Conservation (phyloP, 2,797 vertebrate genomes). For the Danio tinwini region DNA sequence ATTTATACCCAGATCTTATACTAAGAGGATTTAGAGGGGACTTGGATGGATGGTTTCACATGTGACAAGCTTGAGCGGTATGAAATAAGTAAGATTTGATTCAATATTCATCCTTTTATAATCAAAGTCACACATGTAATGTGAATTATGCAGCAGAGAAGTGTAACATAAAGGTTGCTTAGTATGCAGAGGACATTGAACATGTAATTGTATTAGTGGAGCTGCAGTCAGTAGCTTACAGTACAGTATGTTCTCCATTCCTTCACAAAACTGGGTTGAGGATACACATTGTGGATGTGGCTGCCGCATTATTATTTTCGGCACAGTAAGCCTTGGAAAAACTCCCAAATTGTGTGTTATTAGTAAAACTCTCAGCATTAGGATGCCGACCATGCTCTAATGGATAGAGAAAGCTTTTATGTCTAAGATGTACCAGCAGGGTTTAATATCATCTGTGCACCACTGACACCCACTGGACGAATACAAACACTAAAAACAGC, state of each 20-base stretch:
- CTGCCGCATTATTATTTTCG: neutral
- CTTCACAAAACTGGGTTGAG: neutral
- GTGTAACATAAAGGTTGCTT: neutral
- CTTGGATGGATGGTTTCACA: neutral
- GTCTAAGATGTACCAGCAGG: neutral
- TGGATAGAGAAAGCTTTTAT: neutral
- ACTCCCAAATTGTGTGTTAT: neutral
- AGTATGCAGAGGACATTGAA: constrained; percentile 18
- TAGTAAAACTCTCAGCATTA: neutral
- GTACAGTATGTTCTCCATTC: neutral
- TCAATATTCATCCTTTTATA: constrained; percentile 72
- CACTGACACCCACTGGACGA: constrained; percentile 77
- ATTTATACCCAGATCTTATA: neutral
- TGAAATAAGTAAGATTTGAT: constrained; percentile 71
- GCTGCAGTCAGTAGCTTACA: neutral
- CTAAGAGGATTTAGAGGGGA: neutral
- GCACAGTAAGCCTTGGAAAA: neutral
- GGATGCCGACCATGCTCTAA: neutral
- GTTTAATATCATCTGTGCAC: constrained; percentile 64
- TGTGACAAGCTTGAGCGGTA: constrained; percentile 59
- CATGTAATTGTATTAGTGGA: constrained; percentile 1
- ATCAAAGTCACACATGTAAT: constrained; percentile 59
- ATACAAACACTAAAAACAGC: constrained; percentile 47
- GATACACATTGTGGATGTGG: neutral
- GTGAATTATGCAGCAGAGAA: constrained; percentile 17